Conservation (phyloP, 2,113 vertebrate species). For the Neotoma lepida region DNA sequence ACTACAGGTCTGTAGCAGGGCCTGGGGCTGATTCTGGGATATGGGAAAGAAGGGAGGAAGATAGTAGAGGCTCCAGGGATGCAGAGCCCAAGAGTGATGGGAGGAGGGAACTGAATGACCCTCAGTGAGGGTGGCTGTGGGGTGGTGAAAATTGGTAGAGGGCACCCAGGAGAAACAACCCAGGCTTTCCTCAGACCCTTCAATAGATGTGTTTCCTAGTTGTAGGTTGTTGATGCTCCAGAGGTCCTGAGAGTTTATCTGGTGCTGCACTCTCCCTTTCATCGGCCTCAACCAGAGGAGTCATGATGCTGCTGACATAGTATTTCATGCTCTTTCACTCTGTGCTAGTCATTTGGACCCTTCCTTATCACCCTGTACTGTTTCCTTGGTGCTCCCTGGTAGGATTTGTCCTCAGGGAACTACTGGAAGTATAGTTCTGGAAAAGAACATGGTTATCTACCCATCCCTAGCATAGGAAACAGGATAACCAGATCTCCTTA, state of each 20-base stretch:
- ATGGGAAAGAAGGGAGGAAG: neutral
- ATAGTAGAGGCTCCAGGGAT: neutral
- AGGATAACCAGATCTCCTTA: neutral
- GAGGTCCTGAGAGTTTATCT: neutral
- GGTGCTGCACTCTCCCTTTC: no score
- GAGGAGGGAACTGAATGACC: neutral
- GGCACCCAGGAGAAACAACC: neutral
- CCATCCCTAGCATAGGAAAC: neutral
- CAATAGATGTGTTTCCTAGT: neutral
- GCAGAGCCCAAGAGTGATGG: neutral
- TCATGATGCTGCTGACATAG: fast-evolving
- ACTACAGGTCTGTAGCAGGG: neutral
- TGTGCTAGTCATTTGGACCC: no score
- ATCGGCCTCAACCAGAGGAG: neutral
- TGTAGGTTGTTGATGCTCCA: neutral
- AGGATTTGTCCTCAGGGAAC: neutral
- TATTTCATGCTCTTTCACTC: neutral
- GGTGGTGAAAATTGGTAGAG: neutral
- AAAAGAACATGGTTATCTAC: neutral
- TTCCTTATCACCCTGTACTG: neutral
- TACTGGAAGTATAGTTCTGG: neutral
- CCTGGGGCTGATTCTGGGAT: neutral
- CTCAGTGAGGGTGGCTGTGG: neutral
- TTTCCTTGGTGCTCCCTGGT: neutral
- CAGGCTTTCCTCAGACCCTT: neutral